Conservation (phyloP, 2,888 invertebrate species). For the Nebria brevicollis region DNA sequence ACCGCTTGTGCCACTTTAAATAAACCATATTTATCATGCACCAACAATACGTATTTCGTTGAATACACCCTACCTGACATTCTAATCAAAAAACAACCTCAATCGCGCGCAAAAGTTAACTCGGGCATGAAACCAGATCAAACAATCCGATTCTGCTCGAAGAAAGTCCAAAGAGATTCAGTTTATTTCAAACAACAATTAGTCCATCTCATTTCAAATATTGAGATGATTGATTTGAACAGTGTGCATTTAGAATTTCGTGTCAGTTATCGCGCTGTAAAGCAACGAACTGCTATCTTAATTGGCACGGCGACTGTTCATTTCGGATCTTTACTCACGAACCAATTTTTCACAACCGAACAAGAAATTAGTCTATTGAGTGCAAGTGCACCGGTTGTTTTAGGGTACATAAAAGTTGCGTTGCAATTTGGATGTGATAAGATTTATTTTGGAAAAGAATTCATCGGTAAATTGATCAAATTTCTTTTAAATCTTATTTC, state of each 20-base stretch:
- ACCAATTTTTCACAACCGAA: slow-evolving; percentile 58
- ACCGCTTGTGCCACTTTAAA: slow-evolving; percentile 52
- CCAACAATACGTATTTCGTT: slow-evolving; percentile 62
- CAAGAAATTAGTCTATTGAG: slow-evolving; percentile 61
- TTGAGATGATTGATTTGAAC: slow-evolving; percentile 56
- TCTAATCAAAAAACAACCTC: slow-evolving; percentile 52
- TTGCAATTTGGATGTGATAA: slow-evolving; percentile 64
- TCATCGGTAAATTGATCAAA: slow-evolving; percentile 59
- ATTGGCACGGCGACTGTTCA: slow-evolving; percentile 63
- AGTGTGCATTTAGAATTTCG: slow-evolving; percentile 61
- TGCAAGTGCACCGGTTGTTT: slow-evolving; percentile 60
- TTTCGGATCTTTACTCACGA: slow-evolving; percentile 58
- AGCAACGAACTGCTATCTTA: slow-evolving; percentile 61
- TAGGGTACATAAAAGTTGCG: slow-evolving; percentile 63
- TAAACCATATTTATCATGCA: slow-evolving; percentile 49
- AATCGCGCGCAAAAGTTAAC: slow-evolving; percentile 58
- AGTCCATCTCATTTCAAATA: slow-evolving; percentile 61
- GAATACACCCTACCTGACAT: slow-evolving; percentile 62
- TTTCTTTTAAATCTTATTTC: neutral
- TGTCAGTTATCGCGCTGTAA: slow-evolving; percentile 62
- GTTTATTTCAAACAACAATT: slow-evolving; percentile 64
- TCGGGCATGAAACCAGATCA: slow-evolving; percentile 57
- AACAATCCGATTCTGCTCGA: slow-evolving; percentile 61
- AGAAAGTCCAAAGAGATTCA: slow-evolving; percentile 60
- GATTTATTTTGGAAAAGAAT: slow-evolving; percentile 65